Conservation (phyloP, 1,140 invertebrate genomes). For the Aphis gossypii region DNA sequence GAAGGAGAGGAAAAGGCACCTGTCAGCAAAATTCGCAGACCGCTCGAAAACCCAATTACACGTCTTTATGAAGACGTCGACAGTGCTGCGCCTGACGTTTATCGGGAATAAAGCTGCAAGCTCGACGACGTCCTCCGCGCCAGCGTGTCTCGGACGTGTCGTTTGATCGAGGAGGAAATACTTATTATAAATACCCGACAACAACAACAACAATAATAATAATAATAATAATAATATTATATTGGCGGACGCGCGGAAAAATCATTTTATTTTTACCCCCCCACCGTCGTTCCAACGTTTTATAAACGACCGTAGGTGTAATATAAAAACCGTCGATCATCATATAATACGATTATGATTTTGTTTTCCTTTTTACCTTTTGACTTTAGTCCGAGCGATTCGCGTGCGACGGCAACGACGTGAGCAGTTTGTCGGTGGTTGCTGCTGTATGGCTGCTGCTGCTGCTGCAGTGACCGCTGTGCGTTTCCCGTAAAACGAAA, state of each 20-base stretch:
- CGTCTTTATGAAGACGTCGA: not conserved
- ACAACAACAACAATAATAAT: too few species aligned
- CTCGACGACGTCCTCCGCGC: not conserved
- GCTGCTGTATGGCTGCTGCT: not conserved
- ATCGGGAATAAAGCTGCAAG: not conserved
- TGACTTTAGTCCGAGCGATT: conserved; percentile 8
- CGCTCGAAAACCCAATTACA: conserved; percentile 12
- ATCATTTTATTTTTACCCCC: not conserved
- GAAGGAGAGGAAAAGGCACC: not conserved
- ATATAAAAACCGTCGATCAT: not conserved
- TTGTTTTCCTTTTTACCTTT: conserved; percentile 30
- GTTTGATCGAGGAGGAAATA: not conserved
- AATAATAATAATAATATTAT: not conserved
- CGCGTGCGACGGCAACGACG: not conserved
- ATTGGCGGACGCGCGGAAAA: not conserved
- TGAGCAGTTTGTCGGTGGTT: not conserved
- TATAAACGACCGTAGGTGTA: not conserved
- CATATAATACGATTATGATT: not conserved
- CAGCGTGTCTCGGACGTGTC: not conserved
- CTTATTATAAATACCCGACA: not conserved
- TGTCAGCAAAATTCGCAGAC: conserved; percentile 21
- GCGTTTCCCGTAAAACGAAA: not conserved
- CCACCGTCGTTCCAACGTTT: too few species aligned
- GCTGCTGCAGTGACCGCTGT: not conserved
- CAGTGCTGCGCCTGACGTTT: conserved; percentile 33